Conservation (phyloP, 2,888 invertebrate species). For the Hemicrepidius hirtus region DNA sequence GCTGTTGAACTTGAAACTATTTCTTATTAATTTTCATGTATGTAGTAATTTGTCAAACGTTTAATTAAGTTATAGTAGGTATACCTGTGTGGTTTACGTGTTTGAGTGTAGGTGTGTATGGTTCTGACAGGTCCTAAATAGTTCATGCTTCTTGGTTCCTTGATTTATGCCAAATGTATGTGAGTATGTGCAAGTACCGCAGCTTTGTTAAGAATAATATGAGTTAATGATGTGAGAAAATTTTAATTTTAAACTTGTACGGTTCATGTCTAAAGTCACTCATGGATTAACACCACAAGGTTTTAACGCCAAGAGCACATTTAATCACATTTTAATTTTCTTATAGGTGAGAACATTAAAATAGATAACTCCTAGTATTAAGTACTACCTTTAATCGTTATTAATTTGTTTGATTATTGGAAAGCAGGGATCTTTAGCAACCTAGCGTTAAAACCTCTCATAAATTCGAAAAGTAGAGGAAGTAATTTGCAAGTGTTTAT, state of each 20-base stretch:
- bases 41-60: conserved; percentile 26
- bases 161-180: conserved; percentile 18
- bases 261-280: background rate
- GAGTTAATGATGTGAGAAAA: conserved; percentile 1
- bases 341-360: conserved; percentile 3
- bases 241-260: background rate
- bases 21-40: conserved; percentile 20
- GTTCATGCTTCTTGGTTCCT: conserved; percentile 16
- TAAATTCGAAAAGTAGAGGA: conserved; percentile 52
- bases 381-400: background rate
- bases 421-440: conserved; percentile 8
- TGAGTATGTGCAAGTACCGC: conserved; percentile 8
- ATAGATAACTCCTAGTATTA: background rate
- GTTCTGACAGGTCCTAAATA: conserved; percentile 19
- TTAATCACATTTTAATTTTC: background rate
- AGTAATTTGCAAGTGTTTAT: conserved; percentile 55
- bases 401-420: background rate
- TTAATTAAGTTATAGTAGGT: conserved; percentile 12
- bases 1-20: conserved; percentile 2
- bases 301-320: background rate
- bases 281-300: too few species aligned
- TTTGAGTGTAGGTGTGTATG: conserved; percentile 7
- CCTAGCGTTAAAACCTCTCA: conserved; percentile 31
- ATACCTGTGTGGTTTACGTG: conserved; percentile 1
- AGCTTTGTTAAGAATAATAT: background rate